A percentile compares a stretch with the other conserved stretches of the same genome.
Evolutionary conservation across 2,888 invertebrate species (phyloP).

Genomic region (Pristionchus maxplancki): DNA sequence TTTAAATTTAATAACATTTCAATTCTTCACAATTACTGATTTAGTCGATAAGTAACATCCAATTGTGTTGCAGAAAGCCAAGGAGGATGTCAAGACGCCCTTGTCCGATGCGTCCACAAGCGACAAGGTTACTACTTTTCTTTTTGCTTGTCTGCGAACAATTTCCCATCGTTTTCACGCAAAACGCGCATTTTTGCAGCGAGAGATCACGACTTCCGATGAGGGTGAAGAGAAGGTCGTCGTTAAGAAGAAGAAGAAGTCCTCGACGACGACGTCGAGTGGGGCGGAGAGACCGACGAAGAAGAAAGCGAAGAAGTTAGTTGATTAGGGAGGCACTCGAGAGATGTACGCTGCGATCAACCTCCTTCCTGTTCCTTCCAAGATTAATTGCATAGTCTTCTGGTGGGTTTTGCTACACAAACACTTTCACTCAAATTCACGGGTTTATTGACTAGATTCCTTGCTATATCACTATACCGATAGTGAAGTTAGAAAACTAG

Average conservation of each 20-base stretch:
- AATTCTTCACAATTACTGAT: neutral
- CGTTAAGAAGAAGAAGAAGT: slow-evolving; percentile 50
- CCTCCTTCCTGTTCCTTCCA: neutral
- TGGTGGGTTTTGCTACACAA: too few relatives aligned
- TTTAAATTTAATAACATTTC: too few relatives aligned
- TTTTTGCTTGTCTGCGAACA: neutral
- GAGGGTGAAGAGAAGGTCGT: slow-evolving; percentile 40
- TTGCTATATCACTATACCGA: too few relatives aligned
- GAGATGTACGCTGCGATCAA: neutral
- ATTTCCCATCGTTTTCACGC: too few relatives aligned
- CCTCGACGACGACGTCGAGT: slow-evolving; percentile 34
- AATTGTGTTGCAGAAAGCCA: neutral
- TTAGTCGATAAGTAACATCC: too few relatives aligned
- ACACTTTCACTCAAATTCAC: too few relatives aligned
- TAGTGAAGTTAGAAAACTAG: too few relatives aligned
- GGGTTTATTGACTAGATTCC: too few relatives aligned
- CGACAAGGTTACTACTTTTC: neutral
- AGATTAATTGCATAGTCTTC: too few relatives aligned
- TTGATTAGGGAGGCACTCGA: neutral
- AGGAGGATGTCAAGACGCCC: neutral
- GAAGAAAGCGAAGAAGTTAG: slow-evolving; percentile 51
- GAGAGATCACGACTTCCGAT: neutral
- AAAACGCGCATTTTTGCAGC: neutral
- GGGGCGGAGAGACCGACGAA: slow-evolving; percentile 34
- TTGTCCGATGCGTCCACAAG: neutral